phyloP scores from a whole-genome alignment of 2,113 vertebrate genomes.

The Camelus dromedarius region DNA sequence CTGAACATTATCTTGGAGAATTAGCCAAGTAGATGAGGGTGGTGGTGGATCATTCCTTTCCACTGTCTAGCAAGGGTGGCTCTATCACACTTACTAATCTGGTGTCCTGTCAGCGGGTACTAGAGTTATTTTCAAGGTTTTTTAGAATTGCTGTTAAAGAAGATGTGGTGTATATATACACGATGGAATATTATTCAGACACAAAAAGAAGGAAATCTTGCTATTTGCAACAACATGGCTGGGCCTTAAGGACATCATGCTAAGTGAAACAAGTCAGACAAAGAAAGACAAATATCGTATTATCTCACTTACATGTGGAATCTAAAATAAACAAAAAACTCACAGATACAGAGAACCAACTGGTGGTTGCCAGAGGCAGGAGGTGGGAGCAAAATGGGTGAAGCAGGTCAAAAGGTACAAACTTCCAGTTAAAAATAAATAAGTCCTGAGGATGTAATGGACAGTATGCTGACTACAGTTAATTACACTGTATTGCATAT shows the following conservation, averaged over 20 bases:
- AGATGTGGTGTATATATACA: background rate
- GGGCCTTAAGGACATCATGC: background rate
- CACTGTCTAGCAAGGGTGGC: too few relatives aligned
- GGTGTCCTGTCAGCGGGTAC: rapidly evolving
- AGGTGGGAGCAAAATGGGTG: background rate
- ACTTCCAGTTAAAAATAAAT: background rate
- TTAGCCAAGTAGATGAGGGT: background rate
- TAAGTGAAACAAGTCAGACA: background rate
- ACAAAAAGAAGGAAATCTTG: background rate
- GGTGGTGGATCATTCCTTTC: rapidly evolving
- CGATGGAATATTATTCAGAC: background rate
- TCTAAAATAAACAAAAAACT: background rate
- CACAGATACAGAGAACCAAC: background rate
- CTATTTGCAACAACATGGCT: background rate
- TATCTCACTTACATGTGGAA: background rate
- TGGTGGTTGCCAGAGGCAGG: background rate
- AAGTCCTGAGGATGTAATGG: background rate
- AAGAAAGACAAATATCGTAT: background rate
- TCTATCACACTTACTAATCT: background rate
- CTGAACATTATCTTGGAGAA: background rate
- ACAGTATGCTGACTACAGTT: background rate
- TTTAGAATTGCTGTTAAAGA: background rate
- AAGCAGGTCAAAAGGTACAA: background rate
- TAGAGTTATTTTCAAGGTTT: background rate
- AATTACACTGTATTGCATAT: background rate